A percentile compares a stretch with the other conserved stretches of the same genome.
Evolutionary conservation across 2,113 vertebrate genomes (phyloP).

Genomic region (Pandion haliaetus): DNA sequence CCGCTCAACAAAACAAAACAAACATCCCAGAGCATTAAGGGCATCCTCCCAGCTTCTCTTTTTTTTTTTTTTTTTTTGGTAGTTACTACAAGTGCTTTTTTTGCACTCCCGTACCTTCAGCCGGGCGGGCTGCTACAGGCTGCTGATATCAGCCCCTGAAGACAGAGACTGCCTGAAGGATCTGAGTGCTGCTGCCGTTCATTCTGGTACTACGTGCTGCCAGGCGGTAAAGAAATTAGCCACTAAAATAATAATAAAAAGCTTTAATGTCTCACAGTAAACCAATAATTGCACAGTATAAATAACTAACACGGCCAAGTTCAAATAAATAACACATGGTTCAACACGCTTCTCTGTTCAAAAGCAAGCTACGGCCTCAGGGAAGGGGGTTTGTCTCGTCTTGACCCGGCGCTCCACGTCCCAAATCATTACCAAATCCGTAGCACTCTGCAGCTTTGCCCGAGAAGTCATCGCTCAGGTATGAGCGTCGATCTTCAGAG

Average conservation of each 20-base stretch:
- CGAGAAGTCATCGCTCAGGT: not conserved
- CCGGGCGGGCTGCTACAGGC: not conserved
- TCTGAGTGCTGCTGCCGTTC: too few relatives aligned
- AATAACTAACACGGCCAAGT: not conserved
- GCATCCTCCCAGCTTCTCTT: too few relatives aligned
- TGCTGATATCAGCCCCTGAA: fast-evolving
- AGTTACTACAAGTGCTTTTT: not conserved
- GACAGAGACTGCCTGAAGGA: too few relatives aligned
- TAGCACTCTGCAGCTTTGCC: not conserved
- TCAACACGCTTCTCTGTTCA: not conserved
- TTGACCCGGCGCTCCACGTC: not conserved
- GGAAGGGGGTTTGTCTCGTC: not conserved
- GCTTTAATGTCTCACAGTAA: constrained; percentile 34
- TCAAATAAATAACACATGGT: not conserved
- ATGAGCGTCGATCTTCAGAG: not conserved
- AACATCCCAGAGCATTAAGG: too few relatives aligned
- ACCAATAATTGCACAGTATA: not conserved
- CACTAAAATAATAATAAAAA: not conserved
- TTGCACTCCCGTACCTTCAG: fast-evolving
- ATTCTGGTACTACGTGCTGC: fast-evolving
- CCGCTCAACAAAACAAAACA: not conserved
- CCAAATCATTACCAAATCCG: fast-evolving
- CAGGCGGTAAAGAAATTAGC: not conserved
- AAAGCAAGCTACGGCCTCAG: not conserved
- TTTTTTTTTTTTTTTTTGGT: not conserved